Base-by-base conservation (phyloP, 2,113 vertebrate species). In the Myotis brandtii region DNA sequence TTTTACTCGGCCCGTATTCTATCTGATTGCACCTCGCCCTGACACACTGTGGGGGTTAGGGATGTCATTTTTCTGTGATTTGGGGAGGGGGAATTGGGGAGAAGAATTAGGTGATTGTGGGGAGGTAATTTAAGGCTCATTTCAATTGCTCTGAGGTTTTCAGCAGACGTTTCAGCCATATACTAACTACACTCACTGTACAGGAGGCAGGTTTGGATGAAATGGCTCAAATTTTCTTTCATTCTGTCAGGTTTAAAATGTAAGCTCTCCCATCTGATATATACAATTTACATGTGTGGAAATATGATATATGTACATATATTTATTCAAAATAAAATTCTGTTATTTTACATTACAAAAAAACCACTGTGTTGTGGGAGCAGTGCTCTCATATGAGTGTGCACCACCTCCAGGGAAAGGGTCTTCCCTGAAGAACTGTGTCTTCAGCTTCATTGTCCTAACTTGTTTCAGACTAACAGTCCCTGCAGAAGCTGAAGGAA, bases 141-240 rank as follows among this genome's bases (percentile, higher is more conserved):
- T 89, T 86, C 52, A 81, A 30, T 89, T 92, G 52, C 40, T 72
- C 32, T 54, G 67, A 95, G 88, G 77, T 88, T 95, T 83, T 66
- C 66, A 32, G 32, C 46, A 95, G 59, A 90, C 16, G 11, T 87
- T 73, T 66, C 9, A 48, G 16, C 43, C 90, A 34, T 30, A 34
- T 62, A 12, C 37, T 59, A 81, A 84, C 80, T 54, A 0, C 67
- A 40, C 9, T 75, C 12, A 30, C 56, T 27, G 1, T 34, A 62
- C 6, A 77, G 43, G 7, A 84, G 32, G 8, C 50, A 94, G 13
- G 5, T 80, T 96, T 73, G 50, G 40, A 59, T 82, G 69, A 80
- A 91, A 86, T 59, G 32, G 54, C 46, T 82, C 56, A 59, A 17
- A 59, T 59, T 80, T 86, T 93, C 66, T 86, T 87, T 90, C 21